These are phyloP conservation scores for Xestoiulus laeticollis DNA, from an alignment of 2,888 invertebrate genomes.

Conservation along the genomic window DNA sequence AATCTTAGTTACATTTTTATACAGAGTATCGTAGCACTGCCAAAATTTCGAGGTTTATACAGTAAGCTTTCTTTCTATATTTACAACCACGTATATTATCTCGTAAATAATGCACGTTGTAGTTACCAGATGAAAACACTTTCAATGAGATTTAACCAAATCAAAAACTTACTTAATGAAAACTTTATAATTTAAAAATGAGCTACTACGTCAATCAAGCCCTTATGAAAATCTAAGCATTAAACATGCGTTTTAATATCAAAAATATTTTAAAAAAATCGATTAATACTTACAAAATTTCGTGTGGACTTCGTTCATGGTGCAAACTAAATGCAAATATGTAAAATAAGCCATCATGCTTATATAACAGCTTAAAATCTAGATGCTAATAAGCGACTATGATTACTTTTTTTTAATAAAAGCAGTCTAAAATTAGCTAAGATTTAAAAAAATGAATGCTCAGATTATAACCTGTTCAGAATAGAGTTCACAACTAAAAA, in stretches of 20 bases:
- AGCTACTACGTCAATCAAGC: not conserved
- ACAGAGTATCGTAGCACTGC: not conserved
- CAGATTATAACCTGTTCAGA: not conserved
- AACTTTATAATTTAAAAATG: not conserved
- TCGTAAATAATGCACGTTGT: not conserved
- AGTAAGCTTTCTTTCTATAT: not conserved
- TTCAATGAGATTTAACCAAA: not conserved
- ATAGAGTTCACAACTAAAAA: not conserved
- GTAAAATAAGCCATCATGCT: constrained; percentile 6
- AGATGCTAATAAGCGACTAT: not conserved
- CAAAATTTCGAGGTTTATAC: constrained; percentile 28
- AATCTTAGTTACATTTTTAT: not conserved
- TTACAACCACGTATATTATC: not conserved
- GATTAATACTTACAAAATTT: not conserved
- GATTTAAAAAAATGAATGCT: not conserved
- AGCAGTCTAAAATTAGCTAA: not conserved
- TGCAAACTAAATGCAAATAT: constrained; percentile 41
- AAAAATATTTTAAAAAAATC: not conserved
- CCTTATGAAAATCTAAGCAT: not conserved
- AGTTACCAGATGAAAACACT: constrained; percentile 17
- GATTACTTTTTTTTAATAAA: too few relatives aligned
- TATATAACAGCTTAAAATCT: not conserved
- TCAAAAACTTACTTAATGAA: not conserved
- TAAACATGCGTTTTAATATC: not conserved
- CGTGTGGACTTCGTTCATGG: constrained; percentile 20